Percentiles rank a stretch among this genome's conserved stretches.
These are phyloP conservation scores for Pectinophora gossypiella DNA, from an alignment of 1,140 invertebrate genomes.

Conservation along the genomic window DNA sequence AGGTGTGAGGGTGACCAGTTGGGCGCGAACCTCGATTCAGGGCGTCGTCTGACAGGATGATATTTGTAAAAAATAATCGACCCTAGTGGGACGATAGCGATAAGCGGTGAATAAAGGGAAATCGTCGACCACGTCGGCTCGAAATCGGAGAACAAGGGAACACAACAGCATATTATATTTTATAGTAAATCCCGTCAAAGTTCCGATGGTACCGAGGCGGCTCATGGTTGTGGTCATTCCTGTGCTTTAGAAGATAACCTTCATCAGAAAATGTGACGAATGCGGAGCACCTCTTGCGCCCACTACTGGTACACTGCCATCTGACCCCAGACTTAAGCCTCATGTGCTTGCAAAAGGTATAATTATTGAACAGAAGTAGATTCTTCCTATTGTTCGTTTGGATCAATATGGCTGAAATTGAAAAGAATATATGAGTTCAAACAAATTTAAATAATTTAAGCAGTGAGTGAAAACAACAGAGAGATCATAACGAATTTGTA, in stretches of 20 bases:
- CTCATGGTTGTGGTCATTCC: constrained; percentile 10
- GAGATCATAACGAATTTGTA: too few relatives aligned
- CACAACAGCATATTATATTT: too few relatives aligned
- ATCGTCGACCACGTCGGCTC: too few relatives aligned
- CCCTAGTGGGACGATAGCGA: too few relatives aligned
- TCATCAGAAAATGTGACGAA: constrained; percentile 8
- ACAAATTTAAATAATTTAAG: too few relatives aligned
- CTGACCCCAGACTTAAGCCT: background rate
- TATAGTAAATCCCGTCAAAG: constrained; percentile 9
- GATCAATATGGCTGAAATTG: constrained; percentile 33
- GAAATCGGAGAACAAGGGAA: too few relatives aligned
- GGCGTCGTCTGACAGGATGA: too few relatives aligned
- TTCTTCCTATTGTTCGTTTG: constrained; percentile 19
- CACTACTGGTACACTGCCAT: constrained; percentile 11
- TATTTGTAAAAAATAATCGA: too few relatives aligned
- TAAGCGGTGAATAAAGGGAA: too few relatives aligned
- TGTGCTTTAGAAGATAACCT: constrained; percentile 7
- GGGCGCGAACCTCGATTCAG: too few relatives aligned
- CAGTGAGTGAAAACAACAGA: too few relatives aligned
- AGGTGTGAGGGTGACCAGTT: too few relatives aligned
- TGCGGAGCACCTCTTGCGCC: constrained; percentile 16
- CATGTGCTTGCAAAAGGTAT: constrained; percentile 33
- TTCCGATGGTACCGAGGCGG: constrained; percentile 8
- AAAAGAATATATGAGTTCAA: constrained; percentile 13
- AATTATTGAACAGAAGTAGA: constrained; percentile 28